These are phyloP conservation scores for Lepisosteus oculatus DNA, from an alignment of 2,113 vertebrate species.

Conservation along the genomic window DNA sequence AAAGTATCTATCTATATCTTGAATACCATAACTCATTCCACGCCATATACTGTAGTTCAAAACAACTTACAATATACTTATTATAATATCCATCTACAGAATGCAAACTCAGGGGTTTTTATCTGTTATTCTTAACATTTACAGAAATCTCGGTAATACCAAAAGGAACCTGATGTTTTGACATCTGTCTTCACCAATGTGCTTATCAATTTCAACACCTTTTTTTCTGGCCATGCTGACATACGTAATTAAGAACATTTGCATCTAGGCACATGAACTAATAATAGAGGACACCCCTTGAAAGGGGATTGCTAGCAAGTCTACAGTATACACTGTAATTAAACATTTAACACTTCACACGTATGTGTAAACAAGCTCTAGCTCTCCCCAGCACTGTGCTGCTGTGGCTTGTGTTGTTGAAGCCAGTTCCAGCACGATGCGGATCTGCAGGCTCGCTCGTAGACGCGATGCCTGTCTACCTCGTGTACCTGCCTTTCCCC, in stretches of 20 bases:
- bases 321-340: conserved; percentile 34
- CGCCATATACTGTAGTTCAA: too few relatives aligned
- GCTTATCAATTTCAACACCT: background rate
- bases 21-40: too few relatives aligned
- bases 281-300: conserved; percentile 17
- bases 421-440: conserved; percentile 28
- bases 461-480: conserved; percentile 2
- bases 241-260: conserved; percentile 10
- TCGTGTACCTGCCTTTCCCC: conserved; percentile 7
- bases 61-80: too few relatives aligned
- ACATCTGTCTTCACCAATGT: background rate
- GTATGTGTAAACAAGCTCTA: conserved; percentile 20
- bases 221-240: background rate
- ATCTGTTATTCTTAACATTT: background rate
- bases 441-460: conserved; percentile 21
- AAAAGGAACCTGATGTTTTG: background rate
- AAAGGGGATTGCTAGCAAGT: conserved; percentile 14
- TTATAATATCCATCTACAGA: too few relatives aligned
- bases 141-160: background rate
- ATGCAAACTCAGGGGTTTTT: too few relatives aligned
- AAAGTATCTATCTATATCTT: too few relatives aligned
- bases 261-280: background rate
- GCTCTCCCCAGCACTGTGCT: conserved; percentile 25
- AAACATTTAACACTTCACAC: conserved; percentile 43
- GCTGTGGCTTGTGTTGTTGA: conserved; percentile 27